Evolutionary conservation across 2,797 vertebrate genomes (phyloP), one percentile per base, ranked within the genome.

Genomic region (Sparus aurata): DNA sequence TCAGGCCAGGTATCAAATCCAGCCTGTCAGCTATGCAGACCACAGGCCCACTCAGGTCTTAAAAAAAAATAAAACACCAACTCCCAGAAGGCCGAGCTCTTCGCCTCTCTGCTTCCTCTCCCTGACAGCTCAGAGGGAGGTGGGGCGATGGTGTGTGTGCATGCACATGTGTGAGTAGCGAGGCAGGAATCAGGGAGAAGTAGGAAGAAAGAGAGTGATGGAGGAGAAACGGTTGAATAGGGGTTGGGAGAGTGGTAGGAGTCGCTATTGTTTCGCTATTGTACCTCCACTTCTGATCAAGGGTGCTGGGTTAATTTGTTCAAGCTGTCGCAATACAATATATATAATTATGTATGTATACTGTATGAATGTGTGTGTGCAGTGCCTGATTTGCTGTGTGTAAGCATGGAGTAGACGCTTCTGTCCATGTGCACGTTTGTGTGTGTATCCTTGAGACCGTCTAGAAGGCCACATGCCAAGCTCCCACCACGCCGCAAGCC

Each of bases 1-100:
- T 93, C 87, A 92, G 93, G 93, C 89, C 93, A 94, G 92, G 87
- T 89, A 93, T 94, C 91, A 94, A 87, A 91, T 81, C 79, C 77
- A 77, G 84, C 77, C 88, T 90, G 92, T 92, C 93, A 92, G 79
- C 77, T 87, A 60, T 71, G 84, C 85, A 86, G 84, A 89, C 86
- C 89, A 38, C 64, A 57, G 75, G 85, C 84, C 86, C 78, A 85
- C 89, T 90, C 88, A 89, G 90, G 86, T 79, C 83, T 87, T 89
- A 79, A 76, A 84, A 80, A 78, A 75, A 73, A 80, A 69, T 7
- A 60, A 52, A 91, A 89, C 81, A 75, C 71, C 77, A 85, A 91
- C 75, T 94, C 92, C 90, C 91, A 93, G 83, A 89, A 93, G 92
- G 89, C 89, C 45, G 17, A 55, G 81, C 84, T 90, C 78, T 77